Evolutionary conservation across 2,888 invertebrate species (phyloP).

Genomic region (Halictus ligatus): DNA sequence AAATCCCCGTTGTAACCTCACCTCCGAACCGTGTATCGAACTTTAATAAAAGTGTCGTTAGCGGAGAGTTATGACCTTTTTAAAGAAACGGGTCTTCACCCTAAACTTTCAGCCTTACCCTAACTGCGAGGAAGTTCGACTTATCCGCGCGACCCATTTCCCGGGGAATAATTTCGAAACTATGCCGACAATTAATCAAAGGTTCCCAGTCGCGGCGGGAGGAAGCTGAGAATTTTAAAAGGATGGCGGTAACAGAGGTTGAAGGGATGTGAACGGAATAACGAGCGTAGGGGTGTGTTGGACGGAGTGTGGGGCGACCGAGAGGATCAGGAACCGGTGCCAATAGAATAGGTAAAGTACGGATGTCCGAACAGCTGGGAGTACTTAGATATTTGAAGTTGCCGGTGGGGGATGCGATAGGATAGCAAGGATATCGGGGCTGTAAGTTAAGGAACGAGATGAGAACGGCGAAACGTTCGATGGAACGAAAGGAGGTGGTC

Average conservation of each 20-base stretch:
- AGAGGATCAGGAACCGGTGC: not conserved
- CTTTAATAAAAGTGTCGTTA: not conserved
- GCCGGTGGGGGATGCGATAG: not conserved
- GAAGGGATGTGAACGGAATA: not conserved
- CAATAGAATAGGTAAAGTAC: conserved; percentile 9
- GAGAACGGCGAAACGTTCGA: conserved; percentile 7
- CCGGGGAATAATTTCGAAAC: not conserved
- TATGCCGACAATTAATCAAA: not conserved
- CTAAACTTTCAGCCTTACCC: not conserved
- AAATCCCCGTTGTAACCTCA: not conserved
- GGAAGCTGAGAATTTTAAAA: not conserved
- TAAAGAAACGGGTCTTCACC: not conserved
- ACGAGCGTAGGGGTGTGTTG: not conserved
- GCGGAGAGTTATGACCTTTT: not conserved
- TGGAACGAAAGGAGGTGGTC: not conserved
- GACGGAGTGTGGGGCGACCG: not conserved
- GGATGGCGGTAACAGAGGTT: not conserved
- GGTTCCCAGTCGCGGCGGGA: not conserved
- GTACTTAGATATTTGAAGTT: conserved; percentile 4
- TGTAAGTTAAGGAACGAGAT: conserved; percentile 10
- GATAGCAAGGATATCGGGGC: conserved; percentile 2
- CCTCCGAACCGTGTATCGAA: not conserved
- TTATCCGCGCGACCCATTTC: not conserved
- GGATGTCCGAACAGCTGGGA: conserved; percentile 9
- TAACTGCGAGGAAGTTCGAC: not conserved